Base-by-base conservation (phyloP, 2,113 vertebrate species). In the Pogona vitticeps region DNA sequence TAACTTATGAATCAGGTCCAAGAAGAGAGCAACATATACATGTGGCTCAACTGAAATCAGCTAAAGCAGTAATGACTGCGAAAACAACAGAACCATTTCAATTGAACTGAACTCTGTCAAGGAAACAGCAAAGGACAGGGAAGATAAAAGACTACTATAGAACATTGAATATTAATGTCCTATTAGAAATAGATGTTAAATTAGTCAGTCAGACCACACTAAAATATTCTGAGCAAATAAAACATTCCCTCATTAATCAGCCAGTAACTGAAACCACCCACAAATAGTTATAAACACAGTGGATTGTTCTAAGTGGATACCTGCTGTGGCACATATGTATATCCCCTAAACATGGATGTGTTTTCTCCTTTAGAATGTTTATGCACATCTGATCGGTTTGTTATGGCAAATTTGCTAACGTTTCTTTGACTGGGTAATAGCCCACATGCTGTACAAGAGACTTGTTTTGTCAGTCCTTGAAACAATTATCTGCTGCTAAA, bases 51-150 rank as follows among this genome's bases (percentile, higher is more conserved):
- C 21, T 76, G 23, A 52, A n/a, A 7, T 3, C 33, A 3, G 38
- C n/a, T 42, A 76, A 61, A 70, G 75, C 33, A 79, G 6, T 40
- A 59, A 7, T 10, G 63, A 21, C 20, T 21, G 14, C 20, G 17
- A 72, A 83, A 71, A 5, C 17, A 46, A n/a, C 10, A 58, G 61
- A 10, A 40, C 52, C 17, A n/a, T n/a, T 15, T 56, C 52, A 68
- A 52, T 61, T 85, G 38, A 84, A 63, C 52, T 85, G 38, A 84
- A 75, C 33, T 61, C 70, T 73, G 40, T 67, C n/a, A 33, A 36
- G 31, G 61, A 83, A 63, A 21, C 38, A 80, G 59, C 28, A 23
- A n/a, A 13, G 58, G 23, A 26, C 9, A 70, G 42, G 17, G 56
- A 2, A 28, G n/a, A n/a, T n/a, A 42, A 83, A 77, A 21, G 2